phyloP scores from a whole-genome alignment of 2,888 invertebrate genomes.

The Sinopyrophorus schimmeli region DNA sequence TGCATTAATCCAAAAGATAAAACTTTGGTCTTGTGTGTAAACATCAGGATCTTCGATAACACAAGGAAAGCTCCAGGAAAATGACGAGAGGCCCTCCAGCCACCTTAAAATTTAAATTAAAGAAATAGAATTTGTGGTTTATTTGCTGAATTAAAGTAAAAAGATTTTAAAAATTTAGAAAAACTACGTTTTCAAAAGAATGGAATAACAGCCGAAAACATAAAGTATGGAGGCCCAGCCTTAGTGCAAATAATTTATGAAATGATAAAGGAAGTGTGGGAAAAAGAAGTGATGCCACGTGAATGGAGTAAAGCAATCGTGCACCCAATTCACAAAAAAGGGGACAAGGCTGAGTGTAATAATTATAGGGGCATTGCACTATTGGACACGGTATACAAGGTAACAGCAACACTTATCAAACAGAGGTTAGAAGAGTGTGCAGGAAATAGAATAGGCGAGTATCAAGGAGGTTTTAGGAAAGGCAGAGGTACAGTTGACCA shows the following conservation, averaged over 20 bases:
- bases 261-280: not conserved
- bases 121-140: not conserved
- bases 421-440: not conserved
- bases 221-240: conserved; percentile 1
- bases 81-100: conserved; percentile 9
- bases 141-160: not conserved
- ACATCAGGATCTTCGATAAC: conserved; percentile 19
- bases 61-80: conserved; percentile 18
- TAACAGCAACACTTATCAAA: conserved; percentile 1
- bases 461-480: conserved; percentile 9
- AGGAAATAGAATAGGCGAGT: conserved; percentile 1
- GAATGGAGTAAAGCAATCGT: not conserved
- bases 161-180: too few relatives aligned
- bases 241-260: not conserved
- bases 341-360: conserved; percentile 3
- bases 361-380: conserved; percentile 5
- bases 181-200: too few relatives aligned
- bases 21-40: conserved; percentile 12
- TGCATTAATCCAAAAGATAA: conserved; percentile 12
- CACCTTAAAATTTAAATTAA: conserved; percentile 7
- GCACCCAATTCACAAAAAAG: conserved; percentile 2
- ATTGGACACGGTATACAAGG: conserved; percentile 1
- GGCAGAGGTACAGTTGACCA: not conserved
- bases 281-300: conserved; percentile 4
- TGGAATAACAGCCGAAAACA: conserved; percentile 5